Evolutionary conservation across 64 coral and sea anemone species (phyloP).

Genomic region (Montipora sp.): DNA sequence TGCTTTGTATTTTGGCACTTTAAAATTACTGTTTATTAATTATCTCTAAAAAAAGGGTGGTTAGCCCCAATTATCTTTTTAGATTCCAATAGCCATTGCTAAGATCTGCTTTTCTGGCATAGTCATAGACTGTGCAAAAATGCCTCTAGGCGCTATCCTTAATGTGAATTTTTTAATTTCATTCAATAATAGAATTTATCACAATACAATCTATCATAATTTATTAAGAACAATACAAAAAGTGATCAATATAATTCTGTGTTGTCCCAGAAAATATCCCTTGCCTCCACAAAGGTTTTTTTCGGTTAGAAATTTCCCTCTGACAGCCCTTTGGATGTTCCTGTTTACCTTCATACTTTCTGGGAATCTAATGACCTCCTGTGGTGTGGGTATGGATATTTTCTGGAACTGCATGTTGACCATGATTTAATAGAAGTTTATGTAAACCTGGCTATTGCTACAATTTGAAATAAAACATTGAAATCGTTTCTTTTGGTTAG

Average conservation of each 20-base stretch:
- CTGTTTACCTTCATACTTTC: constrained; percentile 3
- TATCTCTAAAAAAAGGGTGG: constrained; percentile 3
- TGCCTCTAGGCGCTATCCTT: background rate
- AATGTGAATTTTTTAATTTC: too few species aligned
- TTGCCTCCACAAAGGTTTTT: background rate
- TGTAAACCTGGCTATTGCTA: background rate
- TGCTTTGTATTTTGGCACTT: background rate
- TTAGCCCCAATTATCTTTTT: constrained; percentile 2
- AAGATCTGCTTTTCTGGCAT: constrained; percentile 1
- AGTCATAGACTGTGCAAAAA: constrained; percentile 1
- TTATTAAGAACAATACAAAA: constrained; percentile 9
- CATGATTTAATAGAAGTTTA: background rate
- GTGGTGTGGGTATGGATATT: background rate
- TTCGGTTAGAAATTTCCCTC: background rate
- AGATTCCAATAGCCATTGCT: constrained; percentile 3
- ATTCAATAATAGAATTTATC: too few species aligned
- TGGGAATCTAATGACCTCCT: background rate
- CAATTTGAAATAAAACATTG: too few species aligned
- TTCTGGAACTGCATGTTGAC: background rate
- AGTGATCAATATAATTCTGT: background rate
- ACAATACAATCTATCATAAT: background rate
- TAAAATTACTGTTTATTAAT: constrained; percentile 1
- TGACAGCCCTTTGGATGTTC: background rate
- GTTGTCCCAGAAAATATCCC: background rate
- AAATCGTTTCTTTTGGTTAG: too few species aligned